Base-by-base conservation (phyloP, 2,113 vertebrate species). In the Melanerpes aurifrons region DNA sequence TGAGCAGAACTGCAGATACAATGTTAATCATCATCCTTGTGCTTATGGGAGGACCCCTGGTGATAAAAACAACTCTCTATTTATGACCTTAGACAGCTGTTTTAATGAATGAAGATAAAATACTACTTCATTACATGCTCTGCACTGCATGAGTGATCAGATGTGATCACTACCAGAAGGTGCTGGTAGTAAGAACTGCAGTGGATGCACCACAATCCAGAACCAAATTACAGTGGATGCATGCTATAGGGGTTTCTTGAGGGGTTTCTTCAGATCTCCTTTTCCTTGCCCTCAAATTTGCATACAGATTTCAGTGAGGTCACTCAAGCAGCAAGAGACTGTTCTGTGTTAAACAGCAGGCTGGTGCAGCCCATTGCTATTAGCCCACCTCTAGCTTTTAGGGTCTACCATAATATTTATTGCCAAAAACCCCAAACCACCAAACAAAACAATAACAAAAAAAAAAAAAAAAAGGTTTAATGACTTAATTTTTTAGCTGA, bases 31-130 rank as follows among this genome's bases (percentile, higher is more conserved):
- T 81, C 72, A 20, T 87, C 63, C 50, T 69, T 50, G 25, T 43
- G 28, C 62, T 83, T 66, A 35, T 1, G 15, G 53, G 90, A 91
- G 66, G 69, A 64, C 70, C 82, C n/a, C 31, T 71, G 78, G 82
- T 94, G 89, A 71, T 92, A 82, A 82, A 92, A 96, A 72, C 79
- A 64, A 19, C 79, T 78, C 3, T 40, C 25, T 89, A 35, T 95
- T 94, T 90, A 86, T 67, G 87, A 72, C 89, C 87, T 86, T 15
- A 86, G 79, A 77, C 87, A 80, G 72, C 78, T 87, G 82, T 82
- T 95, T 94, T 90, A 95, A 88, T 81, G 74, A 87, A 83, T 10
- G 19, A 53, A 40, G 26, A 89, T 85, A 7, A 87, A 95, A 66
- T 61, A 68, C 71, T 71, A 87, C 70, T 93, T 92, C 73, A 86